Evolutionary conservation across 2,888 invertebrate species (phyloP).

Genomic region (Andricus quercusramuli): DNA sequence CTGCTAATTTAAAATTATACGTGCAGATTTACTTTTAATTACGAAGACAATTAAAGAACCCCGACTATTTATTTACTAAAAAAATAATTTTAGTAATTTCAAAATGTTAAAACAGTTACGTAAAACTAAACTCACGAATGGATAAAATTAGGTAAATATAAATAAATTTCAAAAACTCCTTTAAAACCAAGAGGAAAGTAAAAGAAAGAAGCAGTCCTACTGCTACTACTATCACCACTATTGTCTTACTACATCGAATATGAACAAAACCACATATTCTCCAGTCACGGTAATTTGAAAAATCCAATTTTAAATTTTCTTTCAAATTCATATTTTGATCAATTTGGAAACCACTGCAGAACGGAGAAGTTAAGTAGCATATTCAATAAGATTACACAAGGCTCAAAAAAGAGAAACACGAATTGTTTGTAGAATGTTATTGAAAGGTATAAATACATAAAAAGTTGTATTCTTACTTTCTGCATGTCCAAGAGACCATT

Average conservation of each 20-base stretch:
- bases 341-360: slow-evolving; percentile 19
- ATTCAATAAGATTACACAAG: background rate
- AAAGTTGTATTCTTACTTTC: slow-evolving; percentile 68
- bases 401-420: slow-evolving; percentile 16
- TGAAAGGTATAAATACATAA: slow-evolving; percentile 35
- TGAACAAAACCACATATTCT: slow-evolving; percentile 23
- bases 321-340: background rate
- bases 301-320: background rate
- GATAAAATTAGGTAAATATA: slow-evolving; percentile 41
- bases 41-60: background rate
- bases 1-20: background rate
- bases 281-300: background rate
- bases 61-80: background rate
- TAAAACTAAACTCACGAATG: slow-evolving; percentile 7
- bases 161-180: slow-evolving; percentile 41
- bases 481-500: slow-evolving; percentile 65
- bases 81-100: slow-evolving; percentile 3
- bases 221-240: slow-evolving; percentile 18
- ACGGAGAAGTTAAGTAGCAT: slow-evolving; percentile 26
- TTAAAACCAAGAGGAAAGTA: slow-evolving; percentile 27
- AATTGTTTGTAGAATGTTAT: background rate
- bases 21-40: background rate
- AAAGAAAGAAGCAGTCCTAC: slow-evolving; percentile 37
- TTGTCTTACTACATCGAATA: slow-evolving; percentile 3
- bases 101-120: slow-evolving; percentile 35